Conservation (phyloP, 37 sponge, comb jelly and placozoan species). For the Petrosia ficiformis region DNA sequence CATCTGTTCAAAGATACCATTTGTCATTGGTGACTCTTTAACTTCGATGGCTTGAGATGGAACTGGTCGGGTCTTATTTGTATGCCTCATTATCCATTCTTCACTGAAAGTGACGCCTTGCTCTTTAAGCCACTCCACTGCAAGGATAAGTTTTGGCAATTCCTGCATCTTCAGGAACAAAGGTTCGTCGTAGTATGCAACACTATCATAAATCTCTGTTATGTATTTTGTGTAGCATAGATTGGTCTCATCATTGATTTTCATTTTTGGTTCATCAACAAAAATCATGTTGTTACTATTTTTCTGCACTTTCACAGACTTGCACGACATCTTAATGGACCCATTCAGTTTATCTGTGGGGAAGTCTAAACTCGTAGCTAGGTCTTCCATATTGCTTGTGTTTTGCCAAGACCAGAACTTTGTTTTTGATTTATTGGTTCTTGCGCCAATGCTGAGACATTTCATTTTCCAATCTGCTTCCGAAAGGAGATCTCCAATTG, state of each 20-base stretch:
- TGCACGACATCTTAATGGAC: conserved; percentile 29
- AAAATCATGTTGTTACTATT: conserved; percentile 4
- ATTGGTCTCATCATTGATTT: conserved; percentile 1
- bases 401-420: conserved; percentile 23
- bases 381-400: conserved; percentile 32
- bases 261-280: conserved; percentile 50
- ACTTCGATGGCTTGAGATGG: no score
- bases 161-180: conserved; percentile 42
- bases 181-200: conserved; percentile 56
- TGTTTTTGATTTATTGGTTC: conserved; percentile 25
- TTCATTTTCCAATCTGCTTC: conserved; percentile 61
- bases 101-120: conserved; percentile 26
- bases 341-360: conserved; percentile 1
- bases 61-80: not conserved
- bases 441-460: conserved; percentile 18
- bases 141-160: conserved; percentile 19
- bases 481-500: conserved; percentile 33
- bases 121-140: conserved; percentile 35
- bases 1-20: not conserved
- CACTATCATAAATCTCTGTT: conserved; percentile 3
- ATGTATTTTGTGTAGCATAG: conserved; percentile 21
- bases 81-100: conserved; percentile 34
- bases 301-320: conserved; percentile 13
- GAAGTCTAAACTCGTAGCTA: conserved; percentile 26
- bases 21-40: not conserved